phyloP scores from a whole-genome alignment of 2,113 vertebrate genomes.

The Tinamus guttatus region DNA sequence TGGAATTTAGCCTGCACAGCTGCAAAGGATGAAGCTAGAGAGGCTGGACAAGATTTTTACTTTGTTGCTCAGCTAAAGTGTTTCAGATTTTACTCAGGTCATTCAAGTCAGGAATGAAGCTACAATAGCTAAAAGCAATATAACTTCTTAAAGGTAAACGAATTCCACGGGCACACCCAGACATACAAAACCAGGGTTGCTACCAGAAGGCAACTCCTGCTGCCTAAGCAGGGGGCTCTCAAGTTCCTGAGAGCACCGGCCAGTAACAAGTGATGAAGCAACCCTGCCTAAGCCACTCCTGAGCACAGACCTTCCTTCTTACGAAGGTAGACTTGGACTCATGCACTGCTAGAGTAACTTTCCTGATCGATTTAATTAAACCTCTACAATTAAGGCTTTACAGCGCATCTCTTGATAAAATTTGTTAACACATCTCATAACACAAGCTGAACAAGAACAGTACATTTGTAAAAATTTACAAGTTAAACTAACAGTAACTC shows the following conservation, averaged over 20 bases:
- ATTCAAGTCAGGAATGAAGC: neutral
- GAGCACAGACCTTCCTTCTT: rapidly evolving
- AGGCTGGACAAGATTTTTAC: neutral
- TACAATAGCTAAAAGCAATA: neutral
- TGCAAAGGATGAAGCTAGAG: neutral
- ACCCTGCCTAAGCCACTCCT: neutral
- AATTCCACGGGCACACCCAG: neutral
- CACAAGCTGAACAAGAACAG: neutral
- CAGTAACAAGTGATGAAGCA: neutral
- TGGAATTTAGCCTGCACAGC: neutral
- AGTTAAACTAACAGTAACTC: neutral
- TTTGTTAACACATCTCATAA: neutral
- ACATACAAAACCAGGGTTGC: neutral
- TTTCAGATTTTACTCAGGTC: neutral
- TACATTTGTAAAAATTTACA: neutral
- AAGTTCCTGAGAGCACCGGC: neutral
- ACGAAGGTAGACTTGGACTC: neutral
- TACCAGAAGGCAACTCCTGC: neutral
- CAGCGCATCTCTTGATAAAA: neutral
- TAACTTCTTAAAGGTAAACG: neutral
- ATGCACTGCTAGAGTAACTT: neutral
- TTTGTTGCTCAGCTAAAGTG: neutral
- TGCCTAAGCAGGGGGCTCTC: neutral
- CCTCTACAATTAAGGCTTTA: neutral
- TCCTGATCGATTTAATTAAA: neutral